Percentiles rank a stretch among this genome's conserved stretches.
Evolutionary conservation across 2,113 vertebrate genomes (phyloP).

Genomic region (Epinephelus lanceolatus): DNA sequence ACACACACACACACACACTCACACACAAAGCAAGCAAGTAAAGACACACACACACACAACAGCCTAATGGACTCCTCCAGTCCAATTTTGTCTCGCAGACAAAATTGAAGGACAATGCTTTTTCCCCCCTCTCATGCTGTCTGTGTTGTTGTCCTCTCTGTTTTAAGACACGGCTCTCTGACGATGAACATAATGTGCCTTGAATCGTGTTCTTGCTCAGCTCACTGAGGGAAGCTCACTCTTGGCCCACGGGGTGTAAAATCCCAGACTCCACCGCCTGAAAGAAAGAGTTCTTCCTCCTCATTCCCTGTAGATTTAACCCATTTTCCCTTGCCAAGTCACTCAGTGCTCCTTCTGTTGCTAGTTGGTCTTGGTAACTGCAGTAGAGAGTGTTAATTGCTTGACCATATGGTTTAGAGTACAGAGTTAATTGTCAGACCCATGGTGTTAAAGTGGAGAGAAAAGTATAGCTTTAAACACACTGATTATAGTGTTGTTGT

Average conservation of each 20-base stretch:
- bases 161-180: constrained; percentile 52
- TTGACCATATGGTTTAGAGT: constrained; percentile 67
- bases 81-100: constrained; percentile 62
- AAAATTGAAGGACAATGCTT: constrained; percentile 55
- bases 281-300: constrained; percentile 52
- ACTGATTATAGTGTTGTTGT: neutral
- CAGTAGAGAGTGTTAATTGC: constrained; percentile 60
- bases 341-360: constrained; percentile 66
- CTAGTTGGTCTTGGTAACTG: constrained; percentile 65
- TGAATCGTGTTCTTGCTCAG: constrained; percentile 60
- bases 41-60: constrained; percentile 17
- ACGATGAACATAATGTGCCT: constrained; percentile 69
- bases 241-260: constrained; percentile 68
- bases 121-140: constrained; percentile 13
- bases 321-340: constrained; percentile 62
- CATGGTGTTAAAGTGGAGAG: neutral
- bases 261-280: constrained; percentile 60
- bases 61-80: constrained; percentile 59
- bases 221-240: constrained; percentile 62
- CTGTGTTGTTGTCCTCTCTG: constrained; percentile 59
- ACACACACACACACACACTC: constrained; percentile 39
- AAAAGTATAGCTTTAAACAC: neutral
- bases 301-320: constrained; percentile 66
- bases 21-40: constrained; percentile 23
- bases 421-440: constrained; percentile 39